Evolutionary conservation across 1,140 invertebrate genomes (phyloP).

Genomic region (Leptinotarsa undecemlineata): DNA sequence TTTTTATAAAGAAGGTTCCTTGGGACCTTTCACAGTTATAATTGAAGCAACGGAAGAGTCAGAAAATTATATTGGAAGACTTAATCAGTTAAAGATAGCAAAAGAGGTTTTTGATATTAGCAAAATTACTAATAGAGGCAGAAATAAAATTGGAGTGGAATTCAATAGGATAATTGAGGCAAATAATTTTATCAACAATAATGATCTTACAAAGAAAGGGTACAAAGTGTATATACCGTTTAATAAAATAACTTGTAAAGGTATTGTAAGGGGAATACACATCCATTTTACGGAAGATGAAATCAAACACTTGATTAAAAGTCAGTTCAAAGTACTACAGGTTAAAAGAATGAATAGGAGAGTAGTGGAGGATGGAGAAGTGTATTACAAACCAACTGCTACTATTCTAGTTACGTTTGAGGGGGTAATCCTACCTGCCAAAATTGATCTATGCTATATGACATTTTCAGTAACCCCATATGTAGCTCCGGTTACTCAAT

Average conservation of each 20-base stretch:
- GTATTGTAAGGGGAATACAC: background rate
- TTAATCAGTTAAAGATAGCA: slow-evolving; percentile 8
- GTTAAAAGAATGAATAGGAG: background rate
- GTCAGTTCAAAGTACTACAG: background rate
- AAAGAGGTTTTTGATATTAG: background rate
- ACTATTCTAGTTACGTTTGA: slow-evolving; percentile 15
- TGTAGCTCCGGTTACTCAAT: slow-evolving; percentile 17
- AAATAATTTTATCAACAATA: too few species aligned
- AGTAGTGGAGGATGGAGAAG: background rate
- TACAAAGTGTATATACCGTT: background rate
- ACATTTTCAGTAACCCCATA: background rate
- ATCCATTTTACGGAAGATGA: background rate
- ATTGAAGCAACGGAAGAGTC: background rate
- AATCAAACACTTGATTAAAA: background rate
- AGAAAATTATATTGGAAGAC: background rate
- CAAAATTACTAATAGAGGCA: too few species aligned
- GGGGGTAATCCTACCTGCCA: slow-evolving; percentile 17
- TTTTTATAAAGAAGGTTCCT: slow-evolving; percentile 1
- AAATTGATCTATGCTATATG: slow-evolving; percentile 1
- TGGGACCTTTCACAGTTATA: too few species aligned
- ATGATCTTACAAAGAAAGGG: too few species aligned
- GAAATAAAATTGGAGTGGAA: background rate
- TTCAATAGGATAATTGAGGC: too few species aligned
- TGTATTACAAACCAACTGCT: background rate
- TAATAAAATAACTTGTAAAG: background rate